Evolutionary conservation across 2,888 invertebrate genomes (phyloP), one percentile per base, ranked within the genome.

Genomic region (Drosophila subquinaria): DNA sequence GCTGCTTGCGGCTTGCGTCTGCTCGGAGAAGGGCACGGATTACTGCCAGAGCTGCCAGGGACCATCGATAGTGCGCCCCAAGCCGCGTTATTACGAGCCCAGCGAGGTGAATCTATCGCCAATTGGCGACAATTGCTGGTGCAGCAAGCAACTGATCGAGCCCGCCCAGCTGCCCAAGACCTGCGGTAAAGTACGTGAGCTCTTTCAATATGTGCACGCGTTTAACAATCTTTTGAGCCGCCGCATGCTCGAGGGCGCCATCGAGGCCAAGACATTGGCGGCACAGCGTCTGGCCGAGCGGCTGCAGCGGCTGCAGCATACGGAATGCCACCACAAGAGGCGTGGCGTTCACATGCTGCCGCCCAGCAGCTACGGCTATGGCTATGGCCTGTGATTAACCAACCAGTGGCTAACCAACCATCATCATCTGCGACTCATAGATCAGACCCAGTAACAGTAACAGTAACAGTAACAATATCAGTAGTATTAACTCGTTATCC

Each of bases 61-160:
- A 38, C 36, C 82, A 3, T 66, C 53, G 3, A 75, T 79, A 38
- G 69, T 88, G 45, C 86, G 81, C 0, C 91, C 91, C 0, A 86
- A 87, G 61, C 87, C 79, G 4, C 81, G 89, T 9, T 88, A 85
- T 53, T 87, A 76, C 33, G 78, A 76, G 13, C 70, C 76, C 23
- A 76, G 71, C 30, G 77, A 84, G 0, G 62, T 90, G 20, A 79
- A 75, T 30, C 73, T 92, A 8, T 63, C 88, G 52, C 91, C 93
- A 4, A 91, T 92, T 35, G 92, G 92, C 2, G 92, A 93, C 61
- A 91, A 81, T 4, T 93, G 93, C 66, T 92, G 88, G 84, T 93
- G 93, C 76, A 91, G 86, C 30, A 92, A 92, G 60, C 81, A 90
- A 20, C 69, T 92, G 15, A 92, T 93, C 36, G 91, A 92, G 62